Percentiles rank a stretch among this genome's conserved stretches.
Evolutionary conservation across 2,888 invertebrate species (phyloP).

Genomic region (Esperia sulphurella): DNA sequence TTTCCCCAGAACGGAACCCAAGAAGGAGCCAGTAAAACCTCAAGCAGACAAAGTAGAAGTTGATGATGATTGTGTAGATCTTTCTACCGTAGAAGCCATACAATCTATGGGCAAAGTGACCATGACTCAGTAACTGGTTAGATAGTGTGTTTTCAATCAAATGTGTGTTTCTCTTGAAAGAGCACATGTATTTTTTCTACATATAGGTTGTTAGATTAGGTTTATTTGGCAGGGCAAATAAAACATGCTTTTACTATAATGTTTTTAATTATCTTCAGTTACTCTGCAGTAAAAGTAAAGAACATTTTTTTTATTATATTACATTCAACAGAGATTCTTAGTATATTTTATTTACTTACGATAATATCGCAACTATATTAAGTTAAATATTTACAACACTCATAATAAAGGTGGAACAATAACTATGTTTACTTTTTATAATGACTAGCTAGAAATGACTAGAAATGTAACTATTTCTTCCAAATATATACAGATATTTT

Average conservation of each 20-base stretch:
- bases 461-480: no score
- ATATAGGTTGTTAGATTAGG: conserved; percentile 11
- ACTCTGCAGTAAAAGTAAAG: conserved; percentile 19
- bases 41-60: conserved; percentile 26
- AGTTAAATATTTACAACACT: neutral
- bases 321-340: conserved; percentile 7
- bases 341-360: neutral
- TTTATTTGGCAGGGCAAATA: conserved; percentile 16
- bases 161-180: neutral
- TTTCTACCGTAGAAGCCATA: conserved; percentile 83
- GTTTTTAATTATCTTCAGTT: conserved; percentile 13
- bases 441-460: no score
- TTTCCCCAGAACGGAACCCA: conserved; percentile 69
- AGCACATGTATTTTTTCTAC: conserved; percentile 1
- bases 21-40: conserved; percentile 29
- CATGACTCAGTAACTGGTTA: conserved; percentile 31
- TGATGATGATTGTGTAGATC: conserved; percentile 84
- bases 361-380: no score
- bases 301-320: conserved; percentile 1
- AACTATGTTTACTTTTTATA: neutral
- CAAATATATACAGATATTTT: no score
- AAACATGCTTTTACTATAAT: conserved; percentile 27
- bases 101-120: conserved; percentile 62
- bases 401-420: neutral
- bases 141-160: neutral